Base-by-base conservation (phyloP, 2,797 vertebrate genomes). In the Tragopan temminckii region DNA sequence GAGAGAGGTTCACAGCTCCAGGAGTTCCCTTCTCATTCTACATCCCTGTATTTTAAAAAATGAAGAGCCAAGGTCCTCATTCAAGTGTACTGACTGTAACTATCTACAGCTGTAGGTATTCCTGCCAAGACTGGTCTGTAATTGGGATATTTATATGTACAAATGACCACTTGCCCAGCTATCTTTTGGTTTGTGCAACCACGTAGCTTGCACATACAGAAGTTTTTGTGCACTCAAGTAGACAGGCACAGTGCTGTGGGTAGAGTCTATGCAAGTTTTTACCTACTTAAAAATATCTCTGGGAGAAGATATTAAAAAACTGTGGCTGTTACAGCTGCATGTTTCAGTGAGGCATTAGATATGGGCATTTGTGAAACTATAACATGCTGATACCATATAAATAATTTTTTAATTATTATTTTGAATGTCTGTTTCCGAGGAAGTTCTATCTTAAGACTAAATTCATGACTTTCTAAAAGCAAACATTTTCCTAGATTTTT, bases 131-230 rank as follows among this genome's bases (percentile, higher is more conserved):
- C 76, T 59, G 31, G 57, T 75, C 78, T 83, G 31, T 88, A 92
- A 85, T 24, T 80, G 42, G 8, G 58, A 63, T 76, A 85, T 96
- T 89, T 95, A 76, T 90, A 81, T 48, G 38, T 92, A 40, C 27
- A 88, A 93, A 94, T 81, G 69, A 91, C 53, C 48, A 58, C 66
- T 85, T 75, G 70, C 20, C 17, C 48, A 62, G 40, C 52, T 81
- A 24, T 87, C 79, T 83, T 89, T 74, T 95, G 43, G 3, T 64
- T 71, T 92, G 42, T 87, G 42, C 42, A 78, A 4, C 24, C 0
- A 2, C 2, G 29, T 78, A 55, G 20, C 43, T 78, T 94, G 62
- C 50, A 45, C 7, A 5, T 85, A 57, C 50, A 67, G 50, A 64
- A 70, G 42, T 16, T 21, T 12, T 62, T 78, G 61, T 75, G 38